Conservation (phyloP, 1,140 invertebrate genomes). For the Aricia agestis region DNA sequence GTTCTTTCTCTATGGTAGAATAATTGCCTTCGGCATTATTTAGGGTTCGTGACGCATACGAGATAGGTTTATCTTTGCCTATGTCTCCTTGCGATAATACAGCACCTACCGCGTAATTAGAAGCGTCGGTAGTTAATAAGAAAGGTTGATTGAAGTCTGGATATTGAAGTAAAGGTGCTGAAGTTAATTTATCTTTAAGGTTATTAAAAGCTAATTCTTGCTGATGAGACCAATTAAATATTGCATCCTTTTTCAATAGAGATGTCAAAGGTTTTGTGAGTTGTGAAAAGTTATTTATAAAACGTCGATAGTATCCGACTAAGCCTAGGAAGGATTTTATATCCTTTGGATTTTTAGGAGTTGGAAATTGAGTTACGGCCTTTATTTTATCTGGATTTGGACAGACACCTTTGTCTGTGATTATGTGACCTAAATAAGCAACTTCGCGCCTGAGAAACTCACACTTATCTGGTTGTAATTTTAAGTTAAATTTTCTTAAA, state of each 20-base stretch:
- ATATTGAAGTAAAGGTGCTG: constrained; percentile 15
- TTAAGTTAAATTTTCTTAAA: constrained; percentile 19
- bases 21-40: constrained; percentile 19
- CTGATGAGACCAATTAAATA: constrained; percentile 6
- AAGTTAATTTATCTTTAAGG: constrained; percentile 13
- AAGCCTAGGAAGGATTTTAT: constrained; percentile 16
- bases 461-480: constrained; percentile 22
- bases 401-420: constrained; percentile 17
- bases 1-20: constrained; percentile 19
- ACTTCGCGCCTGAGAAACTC: constrained; percentile 21
- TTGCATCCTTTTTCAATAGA: constrained; percentile 13
- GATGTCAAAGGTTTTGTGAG: constrained; percentile 16
- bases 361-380: constrained; percentile 12
- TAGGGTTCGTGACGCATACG: constrained; percentile 10
- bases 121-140: constrained; percentile 17
- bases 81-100: constrained; percentile 18
- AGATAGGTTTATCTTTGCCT: constrained; percentile 18
- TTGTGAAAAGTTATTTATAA: constrained; percentile 18
- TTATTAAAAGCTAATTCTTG: constrained; percentile 12
- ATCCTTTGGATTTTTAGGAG: constrained; percentile 14
- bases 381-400: constrained; percentile 15
- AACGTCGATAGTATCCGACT: constrained; percentile 13
- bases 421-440: constrained; percentile 18
- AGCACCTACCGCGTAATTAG: constrained; percentile 17
- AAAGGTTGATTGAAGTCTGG: constrained; percentile 16